Evolutionary conservation across 1,140 invertebrate species (phyloP).

Genomic region (Himalopsyche phryganea): DNA sequence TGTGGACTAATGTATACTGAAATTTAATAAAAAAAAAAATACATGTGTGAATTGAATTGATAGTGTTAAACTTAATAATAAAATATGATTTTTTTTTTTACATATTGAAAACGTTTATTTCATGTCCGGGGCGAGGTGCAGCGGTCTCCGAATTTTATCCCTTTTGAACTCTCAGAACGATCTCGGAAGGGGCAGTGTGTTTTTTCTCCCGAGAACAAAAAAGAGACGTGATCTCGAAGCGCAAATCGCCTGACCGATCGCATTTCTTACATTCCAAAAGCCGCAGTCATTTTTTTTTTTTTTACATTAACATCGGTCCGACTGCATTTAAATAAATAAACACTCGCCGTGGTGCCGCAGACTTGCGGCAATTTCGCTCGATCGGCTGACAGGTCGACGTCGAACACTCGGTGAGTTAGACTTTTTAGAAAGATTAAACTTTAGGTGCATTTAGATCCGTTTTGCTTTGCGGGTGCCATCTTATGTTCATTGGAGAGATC

Average conservation of each 20-base stretch:
- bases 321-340: conserved; percentile 1
- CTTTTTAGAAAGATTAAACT: conserved; percentile 8
- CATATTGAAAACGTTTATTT: conserved; percentile 27
- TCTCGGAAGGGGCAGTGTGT: too few relatives aligned
- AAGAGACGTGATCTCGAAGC: too few relatives aligned
- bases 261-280: too few relatives aligned
- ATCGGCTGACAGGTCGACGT: too few relatives aligned
- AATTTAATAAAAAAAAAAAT: conserved; percentile 23
- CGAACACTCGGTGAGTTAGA: background rate
- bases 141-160: background rate
- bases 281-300: background rate
- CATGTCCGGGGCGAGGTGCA: conserved; percentile 7
- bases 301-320: conserved; percentile 18
- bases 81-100: conserved; percentile 30
- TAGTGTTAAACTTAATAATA: conserved; percentile 32
- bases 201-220: too few relatives aligned
- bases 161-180: conserved; percentile 7
- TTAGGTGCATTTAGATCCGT: conserved; percentile 21
- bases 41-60: conserved; percentile 32
- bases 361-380: conserved; percentile 9
- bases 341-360: too few relatives aligned
- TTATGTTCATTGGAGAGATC: too few relatives aligned
- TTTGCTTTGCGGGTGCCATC: conserved; percentile 5
- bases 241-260: too few relatives aligned
- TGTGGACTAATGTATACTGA: conserved; percentile 34